Evolutionary conservation across 2,888 invertebrate genomes (phyloP).

Genomic region (Leptinotarsa tumamoca): DNA sequence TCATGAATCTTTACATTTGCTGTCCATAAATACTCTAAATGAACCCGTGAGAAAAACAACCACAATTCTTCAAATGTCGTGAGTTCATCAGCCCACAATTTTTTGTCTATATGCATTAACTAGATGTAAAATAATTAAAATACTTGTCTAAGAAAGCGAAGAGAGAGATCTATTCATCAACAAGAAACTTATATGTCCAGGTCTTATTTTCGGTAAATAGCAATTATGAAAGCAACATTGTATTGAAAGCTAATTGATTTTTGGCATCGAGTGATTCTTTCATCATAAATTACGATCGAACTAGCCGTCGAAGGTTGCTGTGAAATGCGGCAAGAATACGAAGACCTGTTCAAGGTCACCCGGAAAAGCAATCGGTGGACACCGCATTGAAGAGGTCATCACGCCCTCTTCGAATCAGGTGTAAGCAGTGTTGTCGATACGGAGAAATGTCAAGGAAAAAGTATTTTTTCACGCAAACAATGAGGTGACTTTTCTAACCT

Average conservation of each 20-base stretch:
- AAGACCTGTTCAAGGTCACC: conserved; percentile 59
- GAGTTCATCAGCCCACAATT: conserved; percentile 23
- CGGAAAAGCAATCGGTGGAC: conserved; percentile 61
- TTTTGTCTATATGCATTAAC: conserved; percentile 16
- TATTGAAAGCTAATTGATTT: conserved; percentile 41
- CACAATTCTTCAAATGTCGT: conserved; percentile 7
- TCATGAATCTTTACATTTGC: background rate
- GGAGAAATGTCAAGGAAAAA: background rate
- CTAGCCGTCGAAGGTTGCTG: conserved; percentile 55
- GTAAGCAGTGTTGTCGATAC: conserved; percentile 43
- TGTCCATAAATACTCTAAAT: background rate
- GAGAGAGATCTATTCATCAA: conserved; percentile 20
- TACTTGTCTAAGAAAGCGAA: background rate
- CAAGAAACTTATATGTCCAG: conserved; percentile 17
- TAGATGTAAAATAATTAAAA: conserved; percentile 4
- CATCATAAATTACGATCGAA: conserved; percentile 56
- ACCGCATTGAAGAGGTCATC: conserved; percentile 60
- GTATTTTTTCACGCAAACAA: background rate
- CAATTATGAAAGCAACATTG: conserved; percentile 33
- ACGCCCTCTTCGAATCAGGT: conserved; percentile 58
- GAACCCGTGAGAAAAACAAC: conserved; percentile 6
- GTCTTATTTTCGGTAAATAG: conserved; percentile 11
- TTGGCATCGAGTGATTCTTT: conserved; percentile 39
- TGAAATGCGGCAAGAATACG: conserved; percentile 33
- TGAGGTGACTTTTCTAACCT: too few relatives aligned